These are phyloP conservation scores for Apus apus DNA, from an alignment of 2,113 vertebrate species.

Conservation along the genomic window DNA sequence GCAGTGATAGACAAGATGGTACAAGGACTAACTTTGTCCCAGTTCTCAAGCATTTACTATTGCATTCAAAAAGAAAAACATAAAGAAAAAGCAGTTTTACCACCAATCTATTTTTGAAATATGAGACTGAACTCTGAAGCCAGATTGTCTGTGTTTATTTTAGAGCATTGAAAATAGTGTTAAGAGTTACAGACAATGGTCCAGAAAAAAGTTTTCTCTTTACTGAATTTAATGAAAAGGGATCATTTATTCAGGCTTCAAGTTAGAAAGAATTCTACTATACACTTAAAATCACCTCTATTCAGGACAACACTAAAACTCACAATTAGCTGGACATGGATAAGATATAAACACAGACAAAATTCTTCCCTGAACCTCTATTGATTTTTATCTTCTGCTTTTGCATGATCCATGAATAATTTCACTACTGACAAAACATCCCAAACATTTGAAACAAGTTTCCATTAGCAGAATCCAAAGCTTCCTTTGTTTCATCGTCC, in stretches of 20 bases:
- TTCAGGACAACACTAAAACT: not conserved
- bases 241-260: not conserved
- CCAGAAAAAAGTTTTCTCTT: not conserved
- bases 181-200: not conserved
- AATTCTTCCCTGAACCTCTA: not conserved
- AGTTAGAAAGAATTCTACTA: not conserved
- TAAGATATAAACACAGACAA: not conserved
- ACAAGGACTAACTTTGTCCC: slow-evolving; percentile 19
- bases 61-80: not conserved
- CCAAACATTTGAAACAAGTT: not conserved
- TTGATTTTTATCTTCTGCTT: not conserved
- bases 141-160: slow-evolving; percentile 7
- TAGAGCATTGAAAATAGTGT: not conserved
- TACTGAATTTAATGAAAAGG: not conserved
- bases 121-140: not conserved
- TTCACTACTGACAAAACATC: not conserved
- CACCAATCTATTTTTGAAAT: slow-evolving; percentile 14
- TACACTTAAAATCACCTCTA: not conserved
- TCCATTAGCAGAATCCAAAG: not conserved
- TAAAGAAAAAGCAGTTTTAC: not conserved
- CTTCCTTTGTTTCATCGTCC: not conserved
- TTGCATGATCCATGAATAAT: not conserved
- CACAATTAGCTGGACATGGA: not conserved
- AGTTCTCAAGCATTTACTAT: slow-evolving; percentile 1
- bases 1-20: not conserved